Evolutionary conservation across 2,888 invertebrate genomes (phyloP), one percentile per base, ranked within the genome.

Genomic region (Zhuqinia jingwanae): DNA sequence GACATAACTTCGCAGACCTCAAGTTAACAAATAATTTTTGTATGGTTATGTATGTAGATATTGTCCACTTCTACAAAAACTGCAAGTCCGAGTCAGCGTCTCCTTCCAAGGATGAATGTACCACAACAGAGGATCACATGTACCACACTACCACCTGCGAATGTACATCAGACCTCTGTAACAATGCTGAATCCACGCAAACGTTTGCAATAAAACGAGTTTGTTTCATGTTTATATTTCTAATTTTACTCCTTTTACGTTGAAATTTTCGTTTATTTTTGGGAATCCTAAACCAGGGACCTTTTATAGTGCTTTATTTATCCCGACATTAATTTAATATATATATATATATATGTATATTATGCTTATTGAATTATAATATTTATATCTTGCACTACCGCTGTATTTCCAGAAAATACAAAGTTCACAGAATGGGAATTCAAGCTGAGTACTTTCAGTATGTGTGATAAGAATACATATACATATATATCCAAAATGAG

Each of bases 1-100:
- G n/a, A n/a, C 17, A 60, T 60, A n/a, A 36, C n/a, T 65, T 30
- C 10, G 5, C 42, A 58, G 11, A 22, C 20, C 25, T 58, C 2
- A 58, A 58, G 11, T 58, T 58, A 8, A 58, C 17, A 10, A 15
- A 17, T 11, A 20, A 42, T 78, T 60, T 2, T 56, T 53, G n/a
- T n/a, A 36, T 88, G 53, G 22, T 85, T 25, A 42, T 50, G n/a
- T 27, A 80, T 88, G 30, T 88, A 91, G 91, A 79, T 0, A 17
- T 90, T 30, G 17, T 82, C 36, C 86, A 90, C 75, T 91, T 91
- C 60, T 88, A 90, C 80, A 89, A 90, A 60, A 91, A 91, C 70
- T 91, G 91, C 73, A 77, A 90, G 11, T 42, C 81, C 2, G 84
- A 86, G 30, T 45, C 63, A 47, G 30, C 45, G n/a, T 65, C 73